These are phyloP conservation scores for Rhinoraja longicauda DNA, from an alignment of 2,797 vertebrate genomes.

Conservation along the genomic window DNA sequence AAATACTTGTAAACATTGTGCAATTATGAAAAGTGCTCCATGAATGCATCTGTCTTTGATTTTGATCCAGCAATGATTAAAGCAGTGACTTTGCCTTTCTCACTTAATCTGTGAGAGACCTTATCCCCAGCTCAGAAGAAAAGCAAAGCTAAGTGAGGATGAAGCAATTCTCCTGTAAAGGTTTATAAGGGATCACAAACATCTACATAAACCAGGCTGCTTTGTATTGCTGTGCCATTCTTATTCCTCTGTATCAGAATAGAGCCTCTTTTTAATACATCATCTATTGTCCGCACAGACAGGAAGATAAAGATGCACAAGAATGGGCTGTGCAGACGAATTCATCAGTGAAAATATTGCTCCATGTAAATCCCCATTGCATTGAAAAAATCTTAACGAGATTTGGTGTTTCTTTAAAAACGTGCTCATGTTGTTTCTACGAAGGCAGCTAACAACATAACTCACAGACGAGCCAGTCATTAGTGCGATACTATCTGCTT, in stretches of 20 bases:
- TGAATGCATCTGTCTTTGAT: neutral
- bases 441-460: neutral
- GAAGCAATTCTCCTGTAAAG: neutral
- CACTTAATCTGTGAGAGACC: neutral
- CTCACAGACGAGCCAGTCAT: neutral
- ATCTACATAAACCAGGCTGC: neutral
- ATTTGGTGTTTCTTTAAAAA: neutral
- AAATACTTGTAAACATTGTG: neutral
- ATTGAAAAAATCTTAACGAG: neutral
- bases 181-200: neutral
- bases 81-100: neutral
- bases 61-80: neutral
- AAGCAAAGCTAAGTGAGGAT: neutral
- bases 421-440: neutral
- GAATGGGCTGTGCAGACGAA: neutral
- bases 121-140: neutral
- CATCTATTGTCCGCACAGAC: neutral
- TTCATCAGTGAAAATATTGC: conserved; percentile 6
- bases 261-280: neutral
- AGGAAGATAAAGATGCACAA: conserved; percentile 16
- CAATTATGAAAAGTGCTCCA: neutral
- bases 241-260: conserved; percentile 11
- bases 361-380: neutral
- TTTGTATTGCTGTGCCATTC: neutral
- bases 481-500: neutral